Conservation (phyloP, 2,797 vertebrate genomes). For the Esox masquinongy region DNA sequence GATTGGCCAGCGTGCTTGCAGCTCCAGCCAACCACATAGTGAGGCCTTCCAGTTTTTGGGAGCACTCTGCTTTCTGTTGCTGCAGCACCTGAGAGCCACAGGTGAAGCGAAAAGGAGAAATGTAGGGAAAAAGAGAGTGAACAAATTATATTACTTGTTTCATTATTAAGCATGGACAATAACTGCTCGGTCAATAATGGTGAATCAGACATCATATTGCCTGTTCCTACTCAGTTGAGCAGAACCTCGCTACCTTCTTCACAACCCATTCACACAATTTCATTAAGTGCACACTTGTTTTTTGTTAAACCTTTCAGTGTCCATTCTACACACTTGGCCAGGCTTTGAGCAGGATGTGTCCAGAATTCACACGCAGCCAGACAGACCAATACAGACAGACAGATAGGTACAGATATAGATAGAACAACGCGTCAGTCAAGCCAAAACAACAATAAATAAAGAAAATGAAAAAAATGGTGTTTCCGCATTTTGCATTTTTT, state of each 20-base stretch:
- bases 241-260: conserved; percentile 7
- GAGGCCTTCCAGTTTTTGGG: conserved; percentile 86
- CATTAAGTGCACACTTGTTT: conserved; percentile 19
- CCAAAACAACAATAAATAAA: conserved; percentile 45
- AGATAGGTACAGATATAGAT: conserved; percentile 27
- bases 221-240: background rate
- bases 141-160: conserved; percentile 14
- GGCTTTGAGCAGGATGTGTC: conserved; percentile 81
- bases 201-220: background rate
- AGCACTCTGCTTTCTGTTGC: conserved; percentile 87
- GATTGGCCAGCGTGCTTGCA: conserved; percentile 75
- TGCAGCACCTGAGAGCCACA: conserved; percentile 80
- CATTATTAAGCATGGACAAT: background rate
- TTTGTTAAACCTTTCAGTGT: conserved; percentile 11
- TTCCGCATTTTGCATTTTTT: conserved; percentile 50
- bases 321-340: conserved; percentile 52
- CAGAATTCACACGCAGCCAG: conserved; percentile 64
- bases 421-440: conserved; percentile 44
- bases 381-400: conserved; percentile 33
- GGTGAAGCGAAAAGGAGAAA: conserved; percentile 13
- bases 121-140: conserved; percentile 18
- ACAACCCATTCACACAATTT: conserved; percentile 12
- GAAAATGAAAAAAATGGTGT: conserved; percentile 38
- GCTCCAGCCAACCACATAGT: conserved; percentile 84
- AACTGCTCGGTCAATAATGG: background rate